Evolutionary conservation across 2,888 invertebrate genomes (phyloP).

Genomic region (Endomychus coccineus): DNA sequence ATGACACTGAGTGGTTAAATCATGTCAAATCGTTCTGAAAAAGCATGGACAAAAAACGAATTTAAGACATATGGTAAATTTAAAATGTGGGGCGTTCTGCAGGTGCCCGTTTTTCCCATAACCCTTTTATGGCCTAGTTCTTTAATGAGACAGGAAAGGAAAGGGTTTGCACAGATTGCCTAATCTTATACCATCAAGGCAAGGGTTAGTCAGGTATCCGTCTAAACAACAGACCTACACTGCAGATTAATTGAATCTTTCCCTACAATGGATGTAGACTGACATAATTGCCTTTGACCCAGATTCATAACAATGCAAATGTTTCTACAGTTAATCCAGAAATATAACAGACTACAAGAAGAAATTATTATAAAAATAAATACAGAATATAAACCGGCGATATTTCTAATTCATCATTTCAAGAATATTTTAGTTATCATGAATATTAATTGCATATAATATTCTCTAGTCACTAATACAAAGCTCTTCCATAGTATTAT

Average conservation of each 20-base stretch:
- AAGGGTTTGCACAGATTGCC: conserved; percentile 38
- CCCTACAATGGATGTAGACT: too few relatives aligned
- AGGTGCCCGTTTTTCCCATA: conserved; percentile 38
- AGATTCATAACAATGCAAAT: too few relatives aligned
- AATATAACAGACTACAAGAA: too few relatives aligned
- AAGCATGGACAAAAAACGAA: conserved; percentile 17
- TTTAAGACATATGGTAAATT: conserved; percentile 33
- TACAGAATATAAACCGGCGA: too few relatives aligned
- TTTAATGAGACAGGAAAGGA: conserved; percentile 35
- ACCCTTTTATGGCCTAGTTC: conserved; percentile 38
- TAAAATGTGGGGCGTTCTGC: conserved; percentile 32
- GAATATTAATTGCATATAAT: too few relatives aligned
- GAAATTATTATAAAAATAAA: too few relatives aligned
- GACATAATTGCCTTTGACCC: too few relatives aligned
- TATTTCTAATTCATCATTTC: too few relatives aligned
- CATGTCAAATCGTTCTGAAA: conserved; percentile 11
- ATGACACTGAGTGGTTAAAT: conserved; percentile 8
- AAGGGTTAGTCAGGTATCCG: conserved; percentile 9
- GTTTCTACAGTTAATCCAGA: too few relatives aligned
- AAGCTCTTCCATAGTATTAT: too few relatives aligned
- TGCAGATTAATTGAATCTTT: conserved; percentile 1
- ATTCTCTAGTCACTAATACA: too few relatives aligned
- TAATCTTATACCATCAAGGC: conserved; percentile 6
- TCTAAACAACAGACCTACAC: background rate
- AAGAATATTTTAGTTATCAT: too few relatives aligned